These are phyloP conservation scores for Corythornis leucogaster DNA, from an alignment of 2,797 vertebrate genomes.

Conservation along the genomic window DNA sequence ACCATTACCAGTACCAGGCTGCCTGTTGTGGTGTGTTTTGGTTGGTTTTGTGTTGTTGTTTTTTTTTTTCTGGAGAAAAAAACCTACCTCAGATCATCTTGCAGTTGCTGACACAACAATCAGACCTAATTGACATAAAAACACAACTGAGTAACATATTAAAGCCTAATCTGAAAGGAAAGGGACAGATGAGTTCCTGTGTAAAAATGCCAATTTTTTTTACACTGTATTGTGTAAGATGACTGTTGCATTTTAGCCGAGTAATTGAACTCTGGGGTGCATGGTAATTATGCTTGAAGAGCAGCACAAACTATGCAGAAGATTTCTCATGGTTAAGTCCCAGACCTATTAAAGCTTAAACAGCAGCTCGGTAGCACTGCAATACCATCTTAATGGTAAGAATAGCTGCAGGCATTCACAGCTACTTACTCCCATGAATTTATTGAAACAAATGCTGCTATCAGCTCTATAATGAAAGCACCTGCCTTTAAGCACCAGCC, in stretches of 20 bases:
- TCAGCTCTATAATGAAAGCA: background rate
- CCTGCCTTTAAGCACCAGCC: background rate
- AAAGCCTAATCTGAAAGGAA: background rate
- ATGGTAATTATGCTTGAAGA: background rate
- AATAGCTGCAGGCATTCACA: background rate
- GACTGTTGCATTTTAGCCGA: background rate
- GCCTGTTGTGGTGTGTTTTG: too few relatives aligned
- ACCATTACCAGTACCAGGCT: background rate
- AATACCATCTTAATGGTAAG: background rate
- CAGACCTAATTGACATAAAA: background rate
- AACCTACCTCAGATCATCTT: background rate
- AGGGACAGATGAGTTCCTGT: background rate
- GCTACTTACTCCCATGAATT: background rate
- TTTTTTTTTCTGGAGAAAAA: background rate
- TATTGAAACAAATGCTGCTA: background rate
- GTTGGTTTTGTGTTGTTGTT: too few relatives aligned
- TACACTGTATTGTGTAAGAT: background rate
- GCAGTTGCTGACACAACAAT: background rate
- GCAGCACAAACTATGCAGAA: background rate
- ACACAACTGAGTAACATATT: background rate
- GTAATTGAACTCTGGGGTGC: background rate
- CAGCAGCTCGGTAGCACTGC: background rate
- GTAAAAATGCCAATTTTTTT: background rate
- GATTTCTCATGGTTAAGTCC: background rate
- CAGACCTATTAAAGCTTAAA: background rate